Base-by-base conservation (phyloP, 2,888 invertebrate genomes). In the Odontocolon sp. region DNA sequence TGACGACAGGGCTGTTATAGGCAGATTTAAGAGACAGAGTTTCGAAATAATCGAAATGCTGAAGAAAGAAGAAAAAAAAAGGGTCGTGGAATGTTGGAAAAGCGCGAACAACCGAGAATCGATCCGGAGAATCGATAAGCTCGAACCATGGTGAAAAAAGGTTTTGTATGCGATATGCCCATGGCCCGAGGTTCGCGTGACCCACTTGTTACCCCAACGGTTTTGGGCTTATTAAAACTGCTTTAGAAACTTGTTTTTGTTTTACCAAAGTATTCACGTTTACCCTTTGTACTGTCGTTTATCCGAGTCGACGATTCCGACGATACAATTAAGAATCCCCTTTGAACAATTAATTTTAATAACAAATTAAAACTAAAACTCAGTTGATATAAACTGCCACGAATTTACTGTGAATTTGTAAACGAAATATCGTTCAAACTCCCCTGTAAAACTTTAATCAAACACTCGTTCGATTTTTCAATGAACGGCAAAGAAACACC, bases 151-250 rank as follows among this genome's bases (percentile, higher is more conserved):
- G 28, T 40, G 56, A 16, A 26, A 18, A 57, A 59, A 67, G 45
- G 54, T 26, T 36, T 28, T 21, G 26, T 45, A 74, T 63, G 54
- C 40, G 54, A 68, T 61, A 64, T 42, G 47, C 18, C 52, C 45
- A 38, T 63, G 61, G 31, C 50, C 45, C 54, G 56, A 63, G 66
- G 67, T 56, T 78, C 67, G 81, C 80, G 78, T 81, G 81, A 81
- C 81, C 81, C 78, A 81, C 78, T 78, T 80, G 75, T 59, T 63
- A 71, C 63, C 33, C 68, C 63, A 64, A 42, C 45, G 52, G 68
- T 79, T 66, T 64, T 50, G 52, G 28, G 28, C 38, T 54, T 23
- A 21, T 68, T 36, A 68, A 66, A 75, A 69, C 67, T 40, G 64
- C 68, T 40, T 63, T 52, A 6, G 31, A 57, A 70, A 68, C 59